Percentiles rank a stretch among this genome's conserved stretches.
phyloP scores from a whole-genome alignment of 2,797 vertebrate genomes.

The Tangara arthus region DNA sequence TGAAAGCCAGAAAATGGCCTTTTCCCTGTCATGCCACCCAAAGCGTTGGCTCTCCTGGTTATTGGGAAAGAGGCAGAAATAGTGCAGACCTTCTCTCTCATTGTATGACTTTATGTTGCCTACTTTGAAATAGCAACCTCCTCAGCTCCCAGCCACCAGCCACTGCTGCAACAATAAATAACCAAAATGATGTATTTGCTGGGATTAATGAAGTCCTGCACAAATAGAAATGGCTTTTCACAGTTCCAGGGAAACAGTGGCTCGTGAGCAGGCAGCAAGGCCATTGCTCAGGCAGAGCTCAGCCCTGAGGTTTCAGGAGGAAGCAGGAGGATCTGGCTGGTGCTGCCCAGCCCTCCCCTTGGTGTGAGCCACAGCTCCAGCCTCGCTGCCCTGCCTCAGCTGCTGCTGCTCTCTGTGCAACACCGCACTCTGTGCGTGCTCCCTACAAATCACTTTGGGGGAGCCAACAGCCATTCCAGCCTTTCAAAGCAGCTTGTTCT shows the following conservation, averaged over 20 bases:
- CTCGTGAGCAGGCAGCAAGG: not conserved
- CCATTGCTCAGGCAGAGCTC: not conserved
- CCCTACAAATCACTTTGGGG: not conserved
- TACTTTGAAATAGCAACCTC: not conserved
- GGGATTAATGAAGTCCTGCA: not conserved
- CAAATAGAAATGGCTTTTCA: not conserved
- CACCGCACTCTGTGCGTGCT: not conserved
- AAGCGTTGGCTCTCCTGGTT: not conserved
- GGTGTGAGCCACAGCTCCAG: not conserved
- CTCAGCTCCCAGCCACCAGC: not conserved
- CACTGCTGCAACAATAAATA: not conserved
- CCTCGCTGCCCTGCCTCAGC: not conserved
- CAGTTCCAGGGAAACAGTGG: not conserved
- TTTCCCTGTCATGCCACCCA: not conserved
- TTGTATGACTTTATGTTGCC: not conserved
- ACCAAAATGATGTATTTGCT: not conserved
- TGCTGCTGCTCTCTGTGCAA: not conserved
- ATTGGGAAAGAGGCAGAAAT: not conserved
- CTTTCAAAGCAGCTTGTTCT: slow-evolving; percentile 42
- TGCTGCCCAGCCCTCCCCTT: not conserved
- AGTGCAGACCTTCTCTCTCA: not conserved
- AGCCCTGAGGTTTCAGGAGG: not conserved
- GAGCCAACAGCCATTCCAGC: slow-evolving; percentile 30
- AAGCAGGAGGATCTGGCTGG: not conserved
- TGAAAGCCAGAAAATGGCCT: slow-evolving; percentile 9